Percentiles rank a stretch among this genome's conserved stretches.
phyloP scores from a whole-genome alignment of 2,113 vertebrate genomes.

The Crotalus viridis region DNA sequence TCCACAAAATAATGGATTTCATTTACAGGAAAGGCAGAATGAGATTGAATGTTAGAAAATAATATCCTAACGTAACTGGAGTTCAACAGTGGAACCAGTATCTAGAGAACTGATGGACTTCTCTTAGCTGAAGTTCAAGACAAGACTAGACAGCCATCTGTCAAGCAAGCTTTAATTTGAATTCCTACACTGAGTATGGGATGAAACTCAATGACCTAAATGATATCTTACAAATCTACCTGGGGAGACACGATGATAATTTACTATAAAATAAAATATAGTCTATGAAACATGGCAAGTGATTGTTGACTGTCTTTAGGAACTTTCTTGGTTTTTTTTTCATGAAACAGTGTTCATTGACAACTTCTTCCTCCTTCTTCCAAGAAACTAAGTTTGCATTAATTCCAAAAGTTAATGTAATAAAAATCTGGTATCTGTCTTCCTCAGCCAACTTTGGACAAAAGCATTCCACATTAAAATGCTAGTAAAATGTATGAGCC shows the following conservation, averaged over 20 bases:
- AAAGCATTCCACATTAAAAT: slow-evolving; percentile 23
- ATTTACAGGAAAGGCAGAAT: neutral
- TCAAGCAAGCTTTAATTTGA: neutral
- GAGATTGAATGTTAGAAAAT: neutral
- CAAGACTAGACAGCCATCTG: neutral
- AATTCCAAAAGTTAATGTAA: neutral
- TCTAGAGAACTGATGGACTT: neutral
- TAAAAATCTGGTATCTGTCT: slow-evolving; percentile 6
- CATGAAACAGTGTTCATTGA: neutral
- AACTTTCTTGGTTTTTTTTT: neutral
- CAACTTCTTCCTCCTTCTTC: slow-evolving; percentile 10
- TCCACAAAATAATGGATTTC: neutral
- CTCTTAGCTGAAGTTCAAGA: neutral
- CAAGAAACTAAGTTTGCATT: neutral
- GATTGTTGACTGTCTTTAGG: neutral
- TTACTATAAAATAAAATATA: neutral
- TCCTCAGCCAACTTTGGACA: slow-evolving; percentile 9
- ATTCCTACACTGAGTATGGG: neutral
- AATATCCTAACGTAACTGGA: neutral
- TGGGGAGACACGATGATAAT: neutral
- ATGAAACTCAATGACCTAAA: neutral
- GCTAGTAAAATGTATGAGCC: neutral
- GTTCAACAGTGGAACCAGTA: neutral
- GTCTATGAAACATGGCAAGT: neutral
- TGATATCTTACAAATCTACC: neutral